These are phyloP conservation scores for Popillia japonica DNA, from an alignment of 1,140 invertebrate species.

Conservation along the genomic window DNA sequence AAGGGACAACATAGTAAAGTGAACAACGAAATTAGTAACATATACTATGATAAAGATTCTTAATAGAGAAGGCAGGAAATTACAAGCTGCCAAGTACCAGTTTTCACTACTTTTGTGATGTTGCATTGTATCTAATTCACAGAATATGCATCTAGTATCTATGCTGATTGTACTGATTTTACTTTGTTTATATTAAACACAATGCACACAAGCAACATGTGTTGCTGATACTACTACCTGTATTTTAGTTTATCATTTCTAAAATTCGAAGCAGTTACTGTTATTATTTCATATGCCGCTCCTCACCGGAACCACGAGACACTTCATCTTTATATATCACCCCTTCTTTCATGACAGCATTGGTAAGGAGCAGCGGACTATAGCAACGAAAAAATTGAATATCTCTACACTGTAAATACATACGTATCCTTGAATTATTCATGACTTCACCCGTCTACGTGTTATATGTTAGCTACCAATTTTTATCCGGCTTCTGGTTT, in stretches of 20 bases:
- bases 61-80: no score
- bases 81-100: no score
- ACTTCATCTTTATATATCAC: background rate
- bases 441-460: constrained; percentile 34
- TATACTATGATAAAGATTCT: no score
- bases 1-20: no score
- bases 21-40: no score
- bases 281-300: background rate
- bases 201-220: no score
- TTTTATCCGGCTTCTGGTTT: constrained; percentile 33
- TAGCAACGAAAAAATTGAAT: constrained; percentile 30
- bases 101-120: no score
- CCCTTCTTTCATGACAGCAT: background rate
- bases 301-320: background rate
- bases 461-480: constrained; percentile 35
- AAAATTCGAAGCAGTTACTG: background rate
- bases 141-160: no score
- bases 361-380: constrained; percentile 6
- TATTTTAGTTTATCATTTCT: background rate
- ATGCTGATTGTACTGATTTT: no score
- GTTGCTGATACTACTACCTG: no score
- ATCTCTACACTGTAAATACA: constrained; percentile 27
- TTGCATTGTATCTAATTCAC: no score
- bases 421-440: constrained; percentile 14
- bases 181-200: no score